Base-by-base conservation (phyloP, 2,113 vertebrate species). In the Entelurus aequoreus region DNA sequence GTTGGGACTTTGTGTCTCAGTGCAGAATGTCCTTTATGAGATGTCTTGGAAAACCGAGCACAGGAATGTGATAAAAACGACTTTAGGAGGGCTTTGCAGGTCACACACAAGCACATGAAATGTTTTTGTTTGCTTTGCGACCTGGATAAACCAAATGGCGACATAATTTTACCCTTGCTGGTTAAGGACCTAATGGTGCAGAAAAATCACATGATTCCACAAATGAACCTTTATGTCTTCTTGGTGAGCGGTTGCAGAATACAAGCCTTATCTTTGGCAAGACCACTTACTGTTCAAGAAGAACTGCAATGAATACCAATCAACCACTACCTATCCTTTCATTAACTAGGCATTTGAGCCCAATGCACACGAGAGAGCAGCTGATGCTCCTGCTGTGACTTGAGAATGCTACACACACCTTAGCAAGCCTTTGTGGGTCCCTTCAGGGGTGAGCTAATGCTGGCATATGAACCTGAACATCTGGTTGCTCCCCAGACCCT, bases 381-480 rank as follows among this genome's bases (percentile, higher is more conserved):
- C 37, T 68, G 7, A 65, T 57, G 28, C 53, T 19, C 48, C 42
- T 28, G 67, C 53, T 37, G 47, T 49, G 40, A 19, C 49, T 40
- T 73, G 51, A 58, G n/a, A 61, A 21, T 15, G 60, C 48, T 5
- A 5, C 48, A 57, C 44, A 50, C 42, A 38, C 15, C 8, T 50
- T 21, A 70, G 61, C 46, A 44, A 48, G 15, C 1, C 10, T 48
- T 38, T 60, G 42, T 63, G 11, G 60, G 48, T 28, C 7, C 38
- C 75, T 19, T 36, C 0, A 0, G 11, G 6, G 51, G 60, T 42
- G n/a, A 16, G 56, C 16, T 52, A 62, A 60, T 66, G 64, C 66
- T 52, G 73, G 62, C 62, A 72, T 71, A 65, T 44, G 36, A 78
- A 65, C 62, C 62, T 65, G 66, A 77, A 63, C 75, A 80, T 79